Base-by-base conservation (phyloP, 2,888 invertebrate species). In the Lissocephala sabroskyi region DNA sequence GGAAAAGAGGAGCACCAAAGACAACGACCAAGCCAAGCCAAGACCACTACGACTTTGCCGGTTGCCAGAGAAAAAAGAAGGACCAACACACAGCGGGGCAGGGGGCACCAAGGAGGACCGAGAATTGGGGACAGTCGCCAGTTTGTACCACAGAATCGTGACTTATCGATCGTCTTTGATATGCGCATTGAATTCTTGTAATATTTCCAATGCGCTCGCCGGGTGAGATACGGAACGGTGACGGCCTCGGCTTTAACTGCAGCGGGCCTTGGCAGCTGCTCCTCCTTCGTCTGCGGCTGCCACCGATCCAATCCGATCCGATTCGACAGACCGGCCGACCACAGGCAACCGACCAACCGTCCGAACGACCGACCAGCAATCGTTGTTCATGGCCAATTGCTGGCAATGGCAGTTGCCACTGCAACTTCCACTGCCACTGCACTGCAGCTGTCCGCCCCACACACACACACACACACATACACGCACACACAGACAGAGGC, bases 81-180 rank as follows among this genome's bases (percentile, higher is more conserved):
- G 14, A 35, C 11, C 32, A 33, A 17, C 26, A 30, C 11, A 11
- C 41, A 42, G 47, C 1, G 3, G 43, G 3, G 11, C 7, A 14
- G 9, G 41, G 32, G 5, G 41, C 2, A 18, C 23, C 30, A 18
- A 35, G 23, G 11, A 39, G 17, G 23, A 42, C 44, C n/a, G n/a
- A n/a, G n/a, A n/a, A n/a, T n/a, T n/a, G 30, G 49, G 50, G 11
- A 47, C 47, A 59, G 59, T 60, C 56, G 59, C 56, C 52, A 56
- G 51, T 49, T 51, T 57, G 59, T 49, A 59, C 52, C 63, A 58
- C 62, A 71, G 61, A 83, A 82, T 83, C 82, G 82, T 82, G 82
- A 82, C 82, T 82, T 82, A 82, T 82, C 83, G 82, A 83, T 82
- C 77, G 81, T 52, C 80, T 82, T 80, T 81, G 82, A 82, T 82